Evolutionary conservation across 2,797 vertebrate species (phyloP).

Genomic region (Cynodonichthys magdalenae): DNA sequence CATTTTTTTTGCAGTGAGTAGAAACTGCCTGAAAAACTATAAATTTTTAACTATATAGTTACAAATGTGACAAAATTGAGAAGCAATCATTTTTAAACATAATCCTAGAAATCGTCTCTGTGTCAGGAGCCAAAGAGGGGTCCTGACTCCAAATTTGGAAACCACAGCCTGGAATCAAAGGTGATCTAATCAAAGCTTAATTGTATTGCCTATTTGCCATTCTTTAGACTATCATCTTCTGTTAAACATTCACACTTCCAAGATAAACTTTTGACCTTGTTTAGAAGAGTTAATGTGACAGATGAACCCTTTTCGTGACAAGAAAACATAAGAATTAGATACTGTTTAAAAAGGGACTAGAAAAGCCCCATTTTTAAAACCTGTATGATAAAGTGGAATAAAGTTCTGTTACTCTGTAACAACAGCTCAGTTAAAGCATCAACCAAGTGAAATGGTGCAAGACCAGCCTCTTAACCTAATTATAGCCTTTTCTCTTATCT

Average conservation of each 20-base stretch:
- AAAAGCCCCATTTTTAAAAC: not conserved
- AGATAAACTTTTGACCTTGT: not conserved
- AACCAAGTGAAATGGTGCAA: not conserved
- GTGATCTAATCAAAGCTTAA: not conserved
- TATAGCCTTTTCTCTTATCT: not conserved
- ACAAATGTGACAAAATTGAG: not conserved
- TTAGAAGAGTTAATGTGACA: not conserved
- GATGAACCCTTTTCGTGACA: not conserved
- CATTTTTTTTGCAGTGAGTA: too few species aligned
- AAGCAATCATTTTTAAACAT: too few species aligned
- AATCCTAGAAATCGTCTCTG: too few species aligned
- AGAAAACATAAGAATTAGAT: not conserved
- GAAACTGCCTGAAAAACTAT: too few species aligned
- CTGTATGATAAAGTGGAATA: not conserved
- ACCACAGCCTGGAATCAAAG: not conserved
- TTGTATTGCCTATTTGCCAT: not conserved
- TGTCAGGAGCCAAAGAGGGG: not conserved
- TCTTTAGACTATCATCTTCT: not conserved
- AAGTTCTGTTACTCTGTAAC: not conserved
- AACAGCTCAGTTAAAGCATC: not conserved
- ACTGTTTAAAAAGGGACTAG: not conserved
- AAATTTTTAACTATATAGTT: too few species aligned
- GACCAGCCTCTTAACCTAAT: not conserved
- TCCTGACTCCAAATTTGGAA: not conserved
- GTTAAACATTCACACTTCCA: conserved; percentile 2